phyloP scores from a whole-genome alignment of 2,113 vertebrate species.

The Amia ocellicauda region DNA sequence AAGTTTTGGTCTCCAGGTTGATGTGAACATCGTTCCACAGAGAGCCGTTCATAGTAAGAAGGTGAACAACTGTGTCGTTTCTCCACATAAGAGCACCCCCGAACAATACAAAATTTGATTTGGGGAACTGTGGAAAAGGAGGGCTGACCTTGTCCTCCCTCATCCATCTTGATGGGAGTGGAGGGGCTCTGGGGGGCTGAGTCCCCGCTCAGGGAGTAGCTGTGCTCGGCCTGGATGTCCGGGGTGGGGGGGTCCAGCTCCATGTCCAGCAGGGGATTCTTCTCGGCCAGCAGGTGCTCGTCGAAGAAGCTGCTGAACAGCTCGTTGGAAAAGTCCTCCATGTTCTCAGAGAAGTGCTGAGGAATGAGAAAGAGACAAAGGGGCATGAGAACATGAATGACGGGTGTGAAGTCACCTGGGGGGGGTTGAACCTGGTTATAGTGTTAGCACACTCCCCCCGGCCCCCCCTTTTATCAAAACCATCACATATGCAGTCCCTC shows the following conservation, averaged over 20 bases:
- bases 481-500: background rate
- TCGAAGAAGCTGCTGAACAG: conserved; percentile 98
- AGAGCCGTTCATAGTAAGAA: no score
- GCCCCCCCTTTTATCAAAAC: no score
- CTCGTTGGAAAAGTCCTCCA: conserved; percentile 97
- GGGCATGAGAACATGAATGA: background rate
- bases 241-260: conserved; percentile 86
- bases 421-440: no score
- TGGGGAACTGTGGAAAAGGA: no score
- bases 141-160: conserved; percentile 74
- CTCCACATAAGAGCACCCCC: no score
- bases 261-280: conserved; percentile 86
- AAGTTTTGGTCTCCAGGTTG: no score
- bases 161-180: conserved; percentile 88
- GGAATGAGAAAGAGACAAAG: conserved; percentile 3
- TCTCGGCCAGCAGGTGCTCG: conserved; percentile 88
- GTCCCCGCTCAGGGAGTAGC: conserved; percentile 94
- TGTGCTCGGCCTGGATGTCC: conserved; percentile 96
- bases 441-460: no score
- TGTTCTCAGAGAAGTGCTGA: conserved; percentile 91
- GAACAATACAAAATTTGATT: no score
- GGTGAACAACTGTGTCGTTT: no score
- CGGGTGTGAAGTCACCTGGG: no score
- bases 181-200: conserved; percentile 96
- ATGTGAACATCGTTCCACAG: no score